Base-by-base conservation (phyloP, 2,113 vertebrate genomes). In the Melanerpes aurifrons region DNA sequence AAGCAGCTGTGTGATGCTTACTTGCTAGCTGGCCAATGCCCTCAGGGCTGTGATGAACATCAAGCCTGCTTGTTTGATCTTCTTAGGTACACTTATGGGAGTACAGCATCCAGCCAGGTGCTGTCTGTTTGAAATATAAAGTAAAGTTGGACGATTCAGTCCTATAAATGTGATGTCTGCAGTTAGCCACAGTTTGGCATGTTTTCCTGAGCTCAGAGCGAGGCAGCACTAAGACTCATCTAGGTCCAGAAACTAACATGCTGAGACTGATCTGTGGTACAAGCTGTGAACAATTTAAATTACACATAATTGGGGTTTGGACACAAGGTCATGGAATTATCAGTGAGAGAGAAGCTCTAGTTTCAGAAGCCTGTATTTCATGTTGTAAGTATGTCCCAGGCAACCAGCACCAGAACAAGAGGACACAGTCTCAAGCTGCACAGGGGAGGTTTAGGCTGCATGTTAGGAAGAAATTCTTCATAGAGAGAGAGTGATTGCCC, bases 201-300 rank as follows among this genome's bases (percentile, higher is more conserved):
- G 7, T 56, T 89, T 87, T 82, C 35, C 17, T 21, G 24, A 59
- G 25, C 26, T 88, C 35, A 59, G 70, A 70, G 16, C 20, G 56
- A 53, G 40, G 32, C 1, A 68, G 17, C 69, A 61, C 4, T 63
- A 71, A 66, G 47, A 59, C 18, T 82, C 18, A 59, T 59, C 21
- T 53, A 48, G 40, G 24, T 91, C 93, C 35, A 63, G 84, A 67
- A 93, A 53, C 35, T 47, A 7, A 10, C 13, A 9, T 26, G 56
- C 4, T 71, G 73, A 48, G 68, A 57, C 72, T 77, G 53, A 87
- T 91, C 45, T 80, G 47, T 89, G 45, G 35, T 68, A 87, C 82
- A 94, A 89, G 28, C 45, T 92, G 54, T 71, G 85, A 91, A 74
- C 26, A 87, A 74, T 86, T 91, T 80, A 86, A 92, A 92, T 86